Conservation (phyloP, 2,888 invertebrate species). For the Meta bourneti region DNA sequence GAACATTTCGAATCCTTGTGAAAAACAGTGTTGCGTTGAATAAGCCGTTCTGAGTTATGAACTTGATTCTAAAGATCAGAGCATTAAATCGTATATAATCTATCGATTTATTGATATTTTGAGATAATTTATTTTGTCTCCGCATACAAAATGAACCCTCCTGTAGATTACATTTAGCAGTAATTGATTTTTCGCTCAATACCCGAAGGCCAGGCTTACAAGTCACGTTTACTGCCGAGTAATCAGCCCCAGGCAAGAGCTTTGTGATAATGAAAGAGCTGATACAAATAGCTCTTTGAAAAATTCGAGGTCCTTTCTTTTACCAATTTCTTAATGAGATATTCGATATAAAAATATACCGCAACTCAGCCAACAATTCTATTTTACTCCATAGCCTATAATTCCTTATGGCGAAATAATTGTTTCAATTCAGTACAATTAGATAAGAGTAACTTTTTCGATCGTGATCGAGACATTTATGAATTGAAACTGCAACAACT, state of each 20-base stretch:
- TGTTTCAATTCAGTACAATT: not conserved
- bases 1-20: not conserved
- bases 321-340: conserved; percentile 40
- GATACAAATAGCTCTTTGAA: conserved; percentile 40
- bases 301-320: conserved; percentile 37
- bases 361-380: conserved; percentile 23
- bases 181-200: conserved; percentile 75
- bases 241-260: conserved; percentile 32
- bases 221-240: conserved; percentile 39
- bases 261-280: conserved; percentile 58
- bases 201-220: conserved; percentile 44
- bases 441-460: not conserved
- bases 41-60: not conserved
- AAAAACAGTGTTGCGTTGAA: conserved; percentile 3
- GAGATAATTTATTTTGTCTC: conserved; percentile 75
- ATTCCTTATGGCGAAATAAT: conserved; percentile 18
- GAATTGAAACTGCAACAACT: no score
- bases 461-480: not conserved
- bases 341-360: conserved; percentile 48
- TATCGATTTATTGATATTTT: conserved; percentile 75
- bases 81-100: conserved; percentile 62
- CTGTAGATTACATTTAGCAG: conserved; percentile 60
- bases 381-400: conserved; percentile 6
- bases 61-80: conserved; percentile 54
- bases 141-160: conserved; percentile 72